Evolutionary conservation across 2,888 invertebrate species (phyloP), one percentile per base, ranked within the genome.

Genomic region (Germaria angustata): DNA sequence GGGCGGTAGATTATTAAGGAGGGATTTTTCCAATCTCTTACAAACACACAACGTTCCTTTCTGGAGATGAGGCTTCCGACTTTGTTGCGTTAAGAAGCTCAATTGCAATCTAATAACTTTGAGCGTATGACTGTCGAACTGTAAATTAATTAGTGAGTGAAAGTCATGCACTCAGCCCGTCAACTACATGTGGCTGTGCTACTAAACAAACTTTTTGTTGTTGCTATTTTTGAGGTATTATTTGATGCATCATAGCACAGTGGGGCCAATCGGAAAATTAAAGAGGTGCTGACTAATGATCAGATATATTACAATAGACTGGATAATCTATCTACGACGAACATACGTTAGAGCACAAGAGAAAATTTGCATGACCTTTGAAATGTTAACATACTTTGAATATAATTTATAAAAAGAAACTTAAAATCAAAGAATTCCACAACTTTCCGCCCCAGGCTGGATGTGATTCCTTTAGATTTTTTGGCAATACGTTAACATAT

Each of bases 161-260:
- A 72, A 49, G 24, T 59, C 59, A 72, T 59, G 49, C 17, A 44
- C 28, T 44, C 49, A n/a, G 46, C 34, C n/a, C n/a, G n/a, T 49
- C 51, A 39, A 20, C 20, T 20, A 17, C 28, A 34, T 34, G 13
- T 63, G 28, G 17, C 17, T 61, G 22, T 15, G 24, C 20, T 39
- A 28, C 17, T 39, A 39, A 68, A 17, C 5, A 39, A 1, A 51
- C 11, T 63, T 13, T n/a, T 66, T 46, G 13, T 34, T 65, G 28
- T 6, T 28, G 28, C 28, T n/a, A 7, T 13, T 44, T 28, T 20
- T 44, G n/a, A 9, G 11, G 55, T 24, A n/a, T 41, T 39, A 13
- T 11, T 5, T 36, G 15, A 66, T 63, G 49, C 20, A 46, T 9
- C 6, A 3, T 7, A 4, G 20, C 41, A 68, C 53, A 68, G 39